Evolutionary conservation across 2,797 vertebrate genomes (phyloP), one percentile per base, ranked within the genome.

Genomic region (Cirrhinus molitorella): DNA sequence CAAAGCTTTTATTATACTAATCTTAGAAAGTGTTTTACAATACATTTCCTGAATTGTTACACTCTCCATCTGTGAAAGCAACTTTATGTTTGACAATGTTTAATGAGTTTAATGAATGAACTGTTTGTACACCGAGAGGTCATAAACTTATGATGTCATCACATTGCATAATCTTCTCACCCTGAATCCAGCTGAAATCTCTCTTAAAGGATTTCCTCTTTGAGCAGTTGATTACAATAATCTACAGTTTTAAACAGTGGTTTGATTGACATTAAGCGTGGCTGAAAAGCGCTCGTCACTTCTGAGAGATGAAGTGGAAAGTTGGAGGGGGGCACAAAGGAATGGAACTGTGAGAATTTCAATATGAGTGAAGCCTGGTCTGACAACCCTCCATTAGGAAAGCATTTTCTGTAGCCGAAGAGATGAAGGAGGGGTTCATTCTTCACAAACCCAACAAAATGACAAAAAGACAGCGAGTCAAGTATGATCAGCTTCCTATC

Each of bases 381-480:
- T 72, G 85, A 85, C 83, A 87, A 80, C 86, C 85, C 55, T 79
- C 74, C 57, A 86, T 86, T 89, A 86, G 83, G 53, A 80, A 76
- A 59, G 49, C 71, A 59, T 80, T 88, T 84, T 83, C 57, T 67
- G 34, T 51, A 78, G 43, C 59, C 10, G 37, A 75, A 84, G n/a
- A 31, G 47, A 47, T 12, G 51, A 75, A 40, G 4, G 13, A 55
- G 59, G 34, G 61, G 74, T 66, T 53, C 10, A 57, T 49, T 80
- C 34, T 80, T 74, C 49, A 80, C 25, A 67, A 85, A 84, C 72
- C 21, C 68, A 79, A 65, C 23, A 73, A 53, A 80, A 78, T 74
- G 31, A 80, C 55, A 34, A 43, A 55, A 74, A 81, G 47, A 25
- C 40, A 47, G 65, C 71, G 21, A 84, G 78, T 71, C 73, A 77